Percentiles rank a stretch among this genome's conserved stretches.
Evolutionary conservation across 2,888 invertebrate genomes (phyloP).

Genomic region (Amitus sp.): DNA sequence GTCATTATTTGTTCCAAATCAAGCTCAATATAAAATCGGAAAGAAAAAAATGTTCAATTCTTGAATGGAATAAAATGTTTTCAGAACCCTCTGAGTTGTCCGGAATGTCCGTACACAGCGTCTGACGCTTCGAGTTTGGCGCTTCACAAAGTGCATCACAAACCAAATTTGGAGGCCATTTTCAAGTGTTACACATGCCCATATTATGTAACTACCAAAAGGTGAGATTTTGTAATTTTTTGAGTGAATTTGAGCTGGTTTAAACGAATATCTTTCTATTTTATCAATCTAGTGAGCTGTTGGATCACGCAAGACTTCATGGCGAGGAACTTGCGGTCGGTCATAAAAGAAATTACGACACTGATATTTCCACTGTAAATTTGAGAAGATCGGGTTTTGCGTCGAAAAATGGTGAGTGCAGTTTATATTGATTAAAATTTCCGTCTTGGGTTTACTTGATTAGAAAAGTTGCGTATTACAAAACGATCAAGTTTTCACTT

Average conservation of each 20-base stretch:
- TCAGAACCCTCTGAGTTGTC: constrained; percentile 66
- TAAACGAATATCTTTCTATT: background rate
- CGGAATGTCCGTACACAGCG: constrained; percentile 78
- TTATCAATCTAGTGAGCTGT: constrained; percentile 48
- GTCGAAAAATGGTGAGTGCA: constrained; percentile 40
- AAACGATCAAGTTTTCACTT: too few species aligned
- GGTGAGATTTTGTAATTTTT: constrained; percentile 66
- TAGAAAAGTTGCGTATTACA: too few species aligned
- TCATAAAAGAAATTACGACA: constrained; percentile 51
- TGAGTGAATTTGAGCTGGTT: background rate
- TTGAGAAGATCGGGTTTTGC: constrained; percentile 12
- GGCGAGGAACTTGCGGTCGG: constrained; percentile 60
- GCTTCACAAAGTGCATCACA: constrained; percentile 77
- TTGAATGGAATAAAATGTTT: background rate
- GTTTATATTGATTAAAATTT: too few species aligned
- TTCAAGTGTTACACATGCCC: constrained; percentile 86
- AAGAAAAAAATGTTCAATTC: too few species aligned
- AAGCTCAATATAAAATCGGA: too few species aligned
- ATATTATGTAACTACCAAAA: constrained; percentile 78
- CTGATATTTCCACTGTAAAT: constrained; percentile 26
- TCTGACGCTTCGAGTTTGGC: constrained; percentile 71
- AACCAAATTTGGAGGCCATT: constrained; percentile 74
- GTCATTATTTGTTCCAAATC: too few species aligned
- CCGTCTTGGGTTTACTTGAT: too few species aligned
- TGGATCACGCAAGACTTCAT: constrained; percentile 59